A percentile compares a stretch with the other conserved stretches of the same genome.
These are phyloP conservation scores for Elanoides forficatus DNA, from an alignment of 2,113 vertebrate genomes.

Conservation along the genomic window DNA sequence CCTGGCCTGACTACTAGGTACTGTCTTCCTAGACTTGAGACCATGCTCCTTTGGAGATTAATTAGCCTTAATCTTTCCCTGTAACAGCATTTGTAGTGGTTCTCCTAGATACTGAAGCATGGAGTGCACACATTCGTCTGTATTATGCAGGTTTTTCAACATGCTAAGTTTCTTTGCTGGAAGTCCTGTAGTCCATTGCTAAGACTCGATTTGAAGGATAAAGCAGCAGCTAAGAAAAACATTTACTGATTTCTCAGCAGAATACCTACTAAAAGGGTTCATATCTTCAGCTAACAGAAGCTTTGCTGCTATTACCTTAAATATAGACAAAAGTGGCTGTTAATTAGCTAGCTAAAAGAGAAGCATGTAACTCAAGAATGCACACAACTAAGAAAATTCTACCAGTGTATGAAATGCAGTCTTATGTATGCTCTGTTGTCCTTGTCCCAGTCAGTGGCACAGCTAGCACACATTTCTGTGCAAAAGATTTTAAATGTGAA, in stretches of 20 bases:
- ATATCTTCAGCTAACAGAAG: background rate
- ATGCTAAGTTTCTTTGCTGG: background rate
- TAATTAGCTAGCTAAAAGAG: background rate
- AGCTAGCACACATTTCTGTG: background rate
- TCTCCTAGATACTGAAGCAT: background rate
- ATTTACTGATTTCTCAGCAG: background rate
- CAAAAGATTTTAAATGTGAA: background rate
- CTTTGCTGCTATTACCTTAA: background rate
- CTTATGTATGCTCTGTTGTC: background rate
- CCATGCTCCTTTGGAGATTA: fast-evolving
- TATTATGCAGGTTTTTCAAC: background rate
- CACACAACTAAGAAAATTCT: background rate
- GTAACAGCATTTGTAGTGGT: background rate
- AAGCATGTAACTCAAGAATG: background rate
- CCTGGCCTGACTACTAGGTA: background rate
- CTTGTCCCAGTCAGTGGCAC: background rate
- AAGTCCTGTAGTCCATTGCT: background rate
- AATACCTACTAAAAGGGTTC: background rate
- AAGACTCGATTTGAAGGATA: background rate
- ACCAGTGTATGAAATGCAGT: background rate
- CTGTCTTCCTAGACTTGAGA: background rate
- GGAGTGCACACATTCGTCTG: background rate
- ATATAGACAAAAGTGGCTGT: background rate
- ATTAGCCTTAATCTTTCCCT: background rate
- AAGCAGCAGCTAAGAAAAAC: background rate